A percentile compares a stretch with the other conserved stretches of the same genome.
These are phyloP conservation scores for Hemitrygon akajei DNA, from an alignment of 2,797 vertebrate species.

Conservation along the genomic window DNA sequence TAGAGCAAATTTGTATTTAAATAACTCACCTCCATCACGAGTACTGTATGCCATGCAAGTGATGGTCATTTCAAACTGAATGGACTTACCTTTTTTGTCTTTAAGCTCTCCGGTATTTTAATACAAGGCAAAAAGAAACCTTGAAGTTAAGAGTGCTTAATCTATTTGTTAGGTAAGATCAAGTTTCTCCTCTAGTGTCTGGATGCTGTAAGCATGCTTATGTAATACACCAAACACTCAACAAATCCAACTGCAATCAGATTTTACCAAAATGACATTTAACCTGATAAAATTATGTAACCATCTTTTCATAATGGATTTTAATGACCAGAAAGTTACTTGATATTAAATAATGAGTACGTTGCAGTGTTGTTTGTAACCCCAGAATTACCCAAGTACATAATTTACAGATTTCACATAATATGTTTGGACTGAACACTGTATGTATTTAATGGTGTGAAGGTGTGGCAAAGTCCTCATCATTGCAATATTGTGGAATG, in stretches of 20 bases:
- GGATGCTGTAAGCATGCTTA: background rate
- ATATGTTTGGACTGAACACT: background rate
- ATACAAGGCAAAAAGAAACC: conserved; percentile 19
- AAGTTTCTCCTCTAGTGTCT: background rate
- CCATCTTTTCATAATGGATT: background rate
- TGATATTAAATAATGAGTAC: background rate
- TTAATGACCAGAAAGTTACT: background rate
- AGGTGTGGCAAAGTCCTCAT: too few species aligned
- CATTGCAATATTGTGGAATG: background rate
- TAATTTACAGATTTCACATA: background rate
- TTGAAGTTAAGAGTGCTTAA: background rate
- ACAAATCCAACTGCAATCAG: background rate
- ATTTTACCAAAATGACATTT: background rate
- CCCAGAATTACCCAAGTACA: background rate
- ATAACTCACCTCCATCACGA: background rate
- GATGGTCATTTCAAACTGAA: background rate
- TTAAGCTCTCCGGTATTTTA: background rate
- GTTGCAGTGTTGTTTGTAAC: background rate
- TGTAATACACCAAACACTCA: background rate
- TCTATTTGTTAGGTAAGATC: background rate
- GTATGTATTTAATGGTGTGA: background rate
- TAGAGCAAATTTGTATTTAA: background rate
- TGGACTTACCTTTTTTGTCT: background rate
- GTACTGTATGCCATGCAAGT: background rate
- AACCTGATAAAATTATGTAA: background rate